Evolutionary conservation across 2,888 invertebrate genomes (phyloP).

Genomic region (Gisinianus flammeolus): DNA sequence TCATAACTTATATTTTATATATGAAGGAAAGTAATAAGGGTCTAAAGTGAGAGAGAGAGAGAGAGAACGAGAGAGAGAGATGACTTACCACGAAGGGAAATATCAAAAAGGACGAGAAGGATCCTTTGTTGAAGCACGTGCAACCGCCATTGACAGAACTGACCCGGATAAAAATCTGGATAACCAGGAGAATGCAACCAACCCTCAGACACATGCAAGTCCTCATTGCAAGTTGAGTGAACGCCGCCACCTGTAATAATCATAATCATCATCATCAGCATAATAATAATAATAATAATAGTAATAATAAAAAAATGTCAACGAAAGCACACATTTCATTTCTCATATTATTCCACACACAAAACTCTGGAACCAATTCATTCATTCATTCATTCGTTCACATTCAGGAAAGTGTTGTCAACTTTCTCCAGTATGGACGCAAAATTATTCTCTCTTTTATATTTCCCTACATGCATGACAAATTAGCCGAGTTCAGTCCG

Average conservation of each 20-base stretch:
- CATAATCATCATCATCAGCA: neutral
- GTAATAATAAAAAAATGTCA: neutral
- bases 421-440: no score
- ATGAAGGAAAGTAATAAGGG: neutral
- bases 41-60: neutral
- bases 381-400: no score
- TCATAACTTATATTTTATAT: no score
- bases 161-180: conserved; percentile 56
- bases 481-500: no score
- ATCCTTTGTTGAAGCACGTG: conserved; percentile 56
- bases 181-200: conserved; percentile 57
- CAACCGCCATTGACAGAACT: conserved; percentile 57
- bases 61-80: neutral
- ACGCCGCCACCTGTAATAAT: conserved; percentile 49
- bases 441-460: no score
- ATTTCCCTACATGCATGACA: no score
- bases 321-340: no score
- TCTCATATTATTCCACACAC: neutral
- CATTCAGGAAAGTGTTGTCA: no score
- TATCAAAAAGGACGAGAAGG: conserved; percentile 56
- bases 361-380: no score
- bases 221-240: conserved; percentile 56
- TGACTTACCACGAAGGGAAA: conserved; percentile 55
- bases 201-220: conserved; percentile 56
- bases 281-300: neutral